Evolutionary conservation across 2,113 vertebrate genomes (phyloP).

Genomic region (Xiphophorus hellerii): DNA sequence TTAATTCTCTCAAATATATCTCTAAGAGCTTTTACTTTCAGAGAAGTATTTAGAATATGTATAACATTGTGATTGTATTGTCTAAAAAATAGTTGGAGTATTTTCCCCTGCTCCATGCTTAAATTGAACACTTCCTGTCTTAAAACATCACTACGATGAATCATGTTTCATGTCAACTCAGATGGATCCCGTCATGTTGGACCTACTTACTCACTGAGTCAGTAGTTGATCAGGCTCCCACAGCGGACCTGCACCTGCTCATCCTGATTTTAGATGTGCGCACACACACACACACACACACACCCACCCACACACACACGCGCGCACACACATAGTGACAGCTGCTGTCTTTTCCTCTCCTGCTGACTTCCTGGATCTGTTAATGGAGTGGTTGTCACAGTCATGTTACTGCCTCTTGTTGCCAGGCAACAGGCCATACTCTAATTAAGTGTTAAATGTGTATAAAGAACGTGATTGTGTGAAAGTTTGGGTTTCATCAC

Average conservation of each 20-base stretch:
- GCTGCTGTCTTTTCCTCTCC: conserved; percentile 68
- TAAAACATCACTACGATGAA: neutral
- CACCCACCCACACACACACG: conserved; percentile 34
- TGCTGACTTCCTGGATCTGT: conserved; percentile 70
- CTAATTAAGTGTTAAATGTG: conserved; percentile 47
- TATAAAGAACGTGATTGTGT: conserved; percentile 36
- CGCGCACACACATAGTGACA: conserved; percentile 36
- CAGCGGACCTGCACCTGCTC: conserved; percentile 76
- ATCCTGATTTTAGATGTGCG: conserved; percentile 26
- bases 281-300: conserved; percentile 37
- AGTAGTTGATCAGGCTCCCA: conserved; percentile 56
- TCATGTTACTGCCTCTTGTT: conserved; percentile 48
- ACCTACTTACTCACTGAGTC: conserved; percentile 14
- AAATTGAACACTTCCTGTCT: neutral
- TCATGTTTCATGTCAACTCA: conserved; percentile 4
- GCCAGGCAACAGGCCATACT: conserved; percentile 67
- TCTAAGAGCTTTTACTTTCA: neutral
- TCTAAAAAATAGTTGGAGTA: too few relatives aligned
- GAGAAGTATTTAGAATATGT: neutral
- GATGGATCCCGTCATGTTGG: neutral
- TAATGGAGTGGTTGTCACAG: conserved; percentile 66
- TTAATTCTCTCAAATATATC: neutral
- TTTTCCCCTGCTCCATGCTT: neutral
- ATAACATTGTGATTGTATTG: too few relatives aligned
- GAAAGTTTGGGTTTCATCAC: conserved; percentile 12